A percentile compares a stretch with the other conserved stretches of the same genome.
phyloP scores from a whole-genome alignment of 2,797 vertebrate species.

The Acestrorhynchus altus region DNA sequence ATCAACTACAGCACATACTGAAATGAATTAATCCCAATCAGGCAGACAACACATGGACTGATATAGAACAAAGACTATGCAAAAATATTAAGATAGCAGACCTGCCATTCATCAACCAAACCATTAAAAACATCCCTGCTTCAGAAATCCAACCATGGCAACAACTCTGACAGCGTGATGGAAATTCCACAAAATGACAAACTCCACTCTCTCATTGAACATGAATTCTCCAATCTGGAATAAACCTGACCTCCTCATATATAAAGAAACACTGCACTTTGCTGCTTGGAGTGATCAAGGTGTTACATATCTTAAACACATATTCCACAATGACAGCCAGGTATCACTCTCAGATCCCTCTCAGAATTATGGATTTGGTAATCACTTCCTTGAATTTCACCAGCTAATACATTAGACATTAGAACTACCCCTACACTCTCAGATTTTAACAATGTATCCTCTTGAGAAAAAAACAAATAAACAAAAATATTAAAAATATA shows the following conservation, averaged over 20 bases:
- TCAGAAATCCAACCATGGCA: neutral
- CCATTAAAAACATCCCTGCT: neutral
- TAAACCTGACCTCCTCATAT: neutral
- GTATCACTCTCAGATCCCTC: neutral
- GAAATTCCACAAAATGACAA: neutral
- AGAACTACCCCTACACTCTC: too few species aligned
- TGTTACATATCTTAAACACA: neutral
- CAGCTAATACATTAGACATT: too few species aligned
- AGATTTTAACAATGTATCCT: too few species aligned
- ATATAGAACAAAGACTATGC: too few species aligned
- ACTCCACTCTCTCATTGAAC: neutral
- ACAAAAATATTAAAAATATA: too few species aligned
- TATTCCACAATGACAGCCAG: neutral
- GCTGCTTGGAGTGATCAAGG: neutral
- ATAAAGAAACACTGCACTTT: neutral
- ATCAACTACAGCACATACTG: neutral
- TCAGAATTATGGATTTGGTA: neutral
- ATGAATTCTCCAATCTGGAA: neutral
- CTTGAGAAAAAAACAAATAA: too few species aligned
- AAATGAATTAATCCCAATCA: neutral
- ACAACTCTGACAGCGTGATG: neutral
- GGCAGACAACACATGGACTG: neutral
- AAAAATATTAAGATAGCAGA: too few species aligned
- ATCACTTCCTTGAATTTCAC: too few species aligned
- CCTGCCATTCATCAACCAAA: neutral